A percentile compares a stretch with the other conserved stretches of the same genome.
These are phyloP conservation scores for Rynchops niger DNA, from an alignment of 2,113 vertebrate genomes.

Conservation along the genomic window DNA sequence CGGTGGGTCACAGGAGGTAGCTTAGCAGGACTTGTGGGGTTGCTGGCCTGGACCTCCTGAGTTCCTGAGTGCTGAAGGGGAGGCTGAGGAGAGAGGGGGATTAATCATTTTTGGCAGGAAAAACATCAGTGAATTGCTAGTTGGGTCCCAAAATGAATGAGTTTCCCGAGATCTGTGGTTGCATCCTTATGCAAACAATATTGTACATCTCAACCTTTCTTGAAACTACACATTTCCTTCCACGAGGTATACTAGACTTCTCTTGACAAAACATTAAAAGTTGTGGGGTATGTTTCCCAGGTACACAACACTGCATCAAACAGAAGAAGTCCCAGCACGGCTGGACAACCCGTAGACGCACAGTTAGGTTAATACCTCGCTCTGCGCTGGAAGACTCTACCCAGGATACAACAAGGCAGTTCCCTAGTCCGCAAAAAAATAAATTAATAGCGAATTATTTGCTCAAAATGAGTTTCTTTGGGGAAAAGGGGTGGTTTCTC, in stretches of 20 bases:
- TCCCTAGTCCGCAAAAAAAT: not conserved
- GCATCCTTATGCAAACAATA: constrained; percentile 9
- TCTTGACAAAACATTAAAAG: not conserved
- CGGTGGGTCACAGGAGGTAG: too few relatives aligned
- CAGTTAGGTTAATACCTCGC: constrained; percentile 22
- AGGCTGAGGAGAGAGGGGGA: not conserved
- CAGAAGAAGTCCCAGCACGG: not conserved
- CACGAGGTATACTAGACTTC: constrained; percentile 9
- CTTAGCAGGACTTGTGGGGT: not conserved
- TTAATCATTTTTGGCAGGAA: constrained; percentile 16
- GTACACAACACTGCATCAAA: too few relatives aligned
- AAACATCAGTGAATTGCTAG: constrained; percentile 8
- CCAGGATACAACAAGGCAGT: not conserved
- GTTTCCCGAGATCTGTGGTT: constrained; percentile 38
- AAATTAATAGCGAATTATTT: not conserved
- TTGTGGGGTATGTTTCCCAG: not conserved
- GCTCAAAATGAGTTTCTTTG: not conserved
- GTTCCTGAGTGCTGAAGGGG: not conserved
- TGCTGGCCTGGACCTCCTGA: not conserved
- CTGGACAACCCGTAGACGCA: constrained; percentile 40
- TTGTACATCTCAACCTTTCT: not conserved
- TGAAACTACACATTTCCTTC: constrained; percentile 31
- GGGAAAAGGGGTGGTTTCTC: not conserved
- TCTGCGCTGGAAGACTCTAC: constrained; percentile 24
- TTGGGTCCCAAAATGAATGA: constrained; percentile 3